These are phyloP conservation scores for Mus caroli DNA, from an alignment of 2,797 vertebrate genomes.

Conservation along the genomic window DNA sequence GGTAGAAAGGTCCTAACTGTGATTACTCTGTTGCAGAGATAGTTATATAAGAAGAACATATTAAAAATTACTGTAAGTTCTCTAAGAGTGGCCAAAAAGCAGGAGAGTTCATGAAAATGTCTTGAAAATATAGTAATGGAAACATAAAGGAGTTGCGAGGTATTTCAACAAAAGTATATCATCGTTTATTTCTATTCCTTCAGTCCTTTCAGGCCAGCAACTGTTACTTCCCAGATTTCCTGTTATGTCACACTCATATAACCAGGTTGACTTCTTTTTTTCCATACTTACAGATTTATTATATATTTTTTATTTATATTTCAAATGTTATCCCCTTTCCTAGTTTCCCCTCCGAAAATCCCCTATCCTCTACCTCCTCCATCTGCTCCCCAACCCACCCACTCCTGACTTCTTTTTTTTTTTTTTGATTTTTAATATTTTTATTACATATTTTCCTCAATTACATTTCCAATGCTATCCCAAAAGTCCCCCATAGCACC, in stretches of 20 bases:
- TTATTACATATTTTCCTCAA: no score
- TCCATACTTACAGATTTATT: no score
- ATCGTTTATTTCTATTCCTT: background rate
- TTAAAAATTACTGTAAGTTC: background rate
- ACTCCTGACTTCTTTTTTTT: background rate
- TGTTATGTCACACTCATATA: background rate
- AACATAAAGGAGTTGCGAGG: background rate
- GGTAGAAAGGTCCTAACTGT: background rate
- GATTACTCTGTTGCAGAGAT: background rate
- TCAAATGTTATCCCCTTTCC: no score
- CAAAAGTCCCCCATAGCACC: no score
- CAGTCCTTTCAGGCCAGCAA: background rate
- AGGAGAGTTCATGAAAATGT: background rate
- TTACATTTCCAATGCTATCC: no score
- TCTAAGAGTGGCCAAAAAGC: background rate
- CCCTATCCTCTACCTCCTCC: no score
- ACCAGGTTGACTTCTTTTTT: background rate
- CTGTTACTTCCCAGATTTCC: background rate
- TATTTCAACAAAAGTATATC: background rate
- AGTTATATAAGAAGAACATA: background rate
- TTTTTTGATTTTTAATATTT: no score
- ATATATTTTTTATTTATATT: no score
- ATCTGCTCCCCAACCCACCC: no score
- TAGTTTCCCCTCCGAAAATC: no score
- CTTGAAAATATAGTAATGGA: background rate